A percentile compares a stretch with the other conserved stretches of the same genome.
Conservation (phyloP, 2,888 invertebrate genomes). For the Abscondita cerata region DNA sequence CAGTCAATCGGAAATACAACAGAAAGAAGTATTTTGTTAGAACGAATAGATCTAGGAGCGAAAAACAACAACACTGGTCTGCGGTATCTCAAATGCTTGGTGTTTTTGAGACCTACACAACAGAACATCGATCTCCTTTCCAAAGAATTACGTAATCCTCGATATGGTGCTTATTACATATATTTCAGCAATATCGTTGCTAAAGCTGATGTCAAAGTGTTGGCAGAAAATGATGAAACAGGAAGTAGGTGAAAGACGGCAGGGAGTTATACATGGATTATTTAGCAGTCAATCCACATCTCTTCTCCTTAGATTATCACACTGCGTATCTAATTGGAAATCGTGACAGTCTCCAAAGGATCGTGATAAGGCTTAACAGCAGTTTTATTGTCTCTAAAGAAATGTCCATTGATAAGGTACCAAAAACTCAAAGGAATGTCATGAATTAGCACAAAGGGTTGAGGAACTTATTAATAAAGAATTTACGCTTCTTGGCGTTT, state of each 20-base stretch:
- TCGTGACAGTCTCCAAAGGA: slow-evolving; percentile 76
- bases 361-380: slow-evolving; percentile 84
- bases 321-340: slow-evolving; percentile 80
- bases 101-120: slow-evolving; percentile 91
- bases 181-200: slow-evolving; percentile 98
- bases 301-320: slow-evolving; percentile 83
- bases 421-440: slow-evolving; percentile 87
- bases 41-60: slow-evolving; percentile 70
- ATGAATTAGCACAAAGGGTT: slow-evolving; percentile 83
- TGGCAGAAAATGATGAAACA: slow-evolving; percentile 98
- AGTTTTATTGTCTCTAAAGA: slow-evolving; percentile 87
- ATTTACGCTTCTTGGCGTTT: slow-evolving; percentile 85
- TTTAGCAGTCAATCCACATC: slow-evolving; percentile 89
- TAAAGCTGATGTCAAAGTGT: slow-evolving; percentile 92
- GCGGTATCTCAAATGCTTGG: slow-evolving; percentile 94
- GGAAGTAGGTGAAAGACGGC: slow-evolving; percentile 93
- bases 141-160: slow-evolving; percentile 87
- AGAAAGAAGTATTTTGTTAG: slow-evolving; percentile 98
- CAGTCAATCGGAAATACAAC: slow-evolving; percentile 97
- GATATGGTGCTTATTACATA: slow-evolving; percentile 96
- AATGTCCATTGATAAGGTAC: slow-evolving; percentile 88
- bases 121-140: slow-evolving; percentile 94
- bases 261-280: slow-evolving; percentile 98
- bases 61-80: slow-evolving; percentile 66
- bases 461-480: slow-evolving; percentile 88